These are phyloP conservation scores for Melanotaenia nigrans DNA, from an alignment of 2,797 vertebrate species.

Conservation along the genomic window DNA sequence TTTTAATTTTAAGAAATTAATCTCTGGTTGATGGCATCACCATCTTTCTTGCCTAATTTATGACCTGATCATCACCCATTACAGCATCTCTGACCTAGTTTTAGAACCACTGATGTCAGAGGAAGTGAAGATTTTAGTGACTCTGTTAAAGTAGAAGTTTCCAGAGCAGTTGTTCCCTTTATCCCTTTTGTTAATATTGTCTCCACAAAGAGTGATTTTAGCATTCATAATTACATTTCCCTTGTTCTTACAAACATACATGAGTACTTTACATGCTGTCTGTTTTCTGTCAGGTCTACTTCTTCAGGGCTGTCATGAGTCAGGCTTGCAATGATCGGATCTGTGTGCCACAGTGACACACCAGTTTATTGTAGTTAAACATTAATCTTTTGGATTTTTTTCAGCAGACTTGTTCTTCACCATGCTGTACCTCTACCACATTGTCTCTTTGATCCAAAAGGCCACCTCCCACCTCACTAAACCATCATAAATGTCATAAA, in stretches of 20 bases:
- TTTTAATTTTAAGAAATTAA: no score
- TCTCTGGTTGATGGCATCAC: no score
- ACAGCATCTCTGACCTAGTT: not conserved
- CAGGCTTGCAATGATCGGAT: conserved; percentile 11
- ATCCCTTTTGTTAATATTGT: not conserved
- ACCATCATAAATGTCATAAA: conserved; percentile 62
- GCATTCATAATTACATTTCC: not conserved
- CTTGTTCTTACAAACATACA: conserved; percentile 14
- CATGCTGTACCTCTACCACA: not conserved
- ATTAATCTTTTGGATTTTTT: conserved; percentile 63
- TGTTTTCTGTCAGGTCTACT: conserved; percentile 13
- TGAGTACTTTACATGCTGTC: not conserved
- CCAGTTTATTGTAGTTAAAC: conserved; percentile 68
- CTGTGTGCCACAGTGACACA: conserved; percentile 39
- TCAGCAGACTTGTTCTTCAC: conserved; percentile 13
- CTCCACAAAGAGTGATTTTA: not conserved
- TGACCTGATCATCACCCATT: not conserved
- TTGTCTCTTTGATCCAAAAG: conserved; percentile 29
- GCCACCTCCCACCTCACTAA: conserved; percentile 36
- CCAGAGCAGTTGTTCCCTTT: not conserved
- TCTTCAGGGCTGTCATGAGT: conserved; percentile 7
- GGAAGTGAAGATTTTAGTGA: not conserved
- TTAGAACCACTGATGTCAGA: not conserved
- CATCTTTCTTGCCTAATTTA: not conserved
- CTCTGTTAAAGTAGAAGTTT: conserved; percentile 11